Evolutionary conservation across 2,113 vertebrate species (phyloP).

Genomic region (Hymenochirus boettgeri): DNA sequence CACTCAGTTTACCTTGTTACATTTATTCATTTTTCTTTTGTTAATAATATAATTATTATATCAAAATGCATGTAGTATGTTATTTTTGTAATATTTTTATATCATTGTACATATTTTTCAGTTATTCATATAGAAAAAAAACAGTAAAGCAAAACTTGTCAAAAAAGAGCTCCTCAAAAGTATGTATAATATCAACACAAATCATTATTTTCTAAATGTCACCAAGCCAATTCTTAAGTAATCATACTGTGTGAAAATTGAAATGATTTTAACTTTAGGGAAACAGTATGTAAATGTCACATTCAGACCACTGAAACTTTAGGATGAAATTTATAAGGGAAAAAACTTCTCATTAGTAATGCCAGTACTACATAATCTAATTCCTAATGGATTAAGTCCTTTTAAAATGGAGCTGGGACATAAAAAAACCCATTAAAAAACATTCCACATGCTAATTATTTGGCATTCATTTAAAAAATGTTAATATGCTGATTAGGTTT

Average conservation of each 20-base stretch:
- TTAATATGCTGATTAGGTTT: too few relatives aligned
- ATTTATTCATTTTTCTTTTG: too few relatives aligned
- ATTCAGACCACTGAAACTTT: background rate
- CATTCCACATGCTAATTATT: too few relatives aligned
- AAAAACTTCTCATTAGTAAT: constrained; percentile 8
- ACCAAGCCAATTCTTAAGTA: background rate
- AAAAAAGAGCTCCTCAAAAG: constrained; percentile 18
- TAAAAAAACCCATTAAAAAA: too few relatives aligned
- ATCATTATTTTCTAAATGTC: constrained; percentile 24
- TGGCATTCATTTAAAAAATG: too few relatives aligned
- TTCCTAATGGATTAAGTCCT: constrained; percentile 12
- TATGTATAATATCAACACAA: constrained; percentile 20
- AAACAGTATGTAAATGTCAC: constrained; percentile 29
- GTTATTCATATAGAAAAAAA: constrained; percentile 16
- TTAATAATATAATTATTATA: too few relatives aligned
- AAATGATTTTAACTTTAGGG: constrained; percentile 3
- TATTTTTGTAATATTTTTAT: too few relatives aligned
- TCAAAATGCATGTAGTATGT: too few relatives aligned
- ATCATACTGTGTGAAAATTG: constrained; percentile 2
- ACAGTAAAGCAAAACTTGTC: constrained; percentile 9
- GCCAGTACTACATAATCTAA: constrained; percentile 18
- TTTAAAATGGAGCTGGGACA: constrained; percentile 8
- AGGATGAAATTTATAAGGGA: constrained; percentile 2
- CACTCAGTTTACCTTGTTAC: too few relatives aligned
- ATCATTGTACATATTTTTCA: too few relatives aligned